Percentiles rank a stretch among this genome's conserved stretches.
Conservation (phyloP, 2,797 vertebrate genomes). For the Zenarchopterus dispar region DNA sequence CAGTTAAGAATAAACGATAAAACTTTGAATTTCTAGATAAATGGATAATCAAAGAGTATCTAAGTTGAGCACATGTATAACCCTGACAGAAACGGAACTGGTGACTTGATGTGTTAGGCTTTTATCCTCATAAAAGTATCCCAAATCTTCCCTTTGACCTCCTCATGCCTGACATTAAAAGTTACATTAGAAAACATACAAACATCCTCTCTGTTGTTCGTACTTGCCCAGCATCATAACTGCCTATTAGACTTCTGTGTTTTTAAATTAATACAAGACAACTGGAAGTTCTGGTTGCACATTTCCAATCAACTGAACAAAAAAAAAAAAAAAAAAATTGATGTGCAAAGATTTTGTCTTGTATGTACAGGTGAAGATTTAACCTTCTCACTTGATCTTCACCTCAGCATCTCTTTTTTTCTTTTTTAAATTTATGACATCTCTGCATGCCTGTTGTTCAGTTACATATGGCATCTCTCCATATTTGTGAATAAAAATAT, state of each 20-base stretch:
- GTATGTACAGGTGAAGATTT: constrained; percentile 32
- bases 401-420: constrained; percentile 26
- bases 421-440: neutral
- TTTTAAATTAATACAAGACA: constrained; percentile 27
- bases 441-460: constrained; percentile 53
- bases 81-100: constrained; percentile 27
- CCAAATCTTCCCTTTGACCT: constrained; percentile 34
- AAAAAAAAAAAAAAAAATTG: constrained; percentile 38
- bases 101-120: constrained; percentile 48
- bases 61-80: constrained; percentile 25
- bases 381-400: constrained; percentile 49
- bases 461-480: constrained; percentile 72
- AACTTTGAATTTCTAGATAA: too few relatives aligned
- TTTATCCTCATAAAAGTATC: constrained; percentile 41
- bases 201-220: constrained; percentile 8
- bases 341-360: constrained; percentile 43
- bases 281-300: constrained; percentile 22
- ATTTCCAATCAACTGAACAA: constrained; percentile 29
- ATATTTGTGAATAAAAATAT: constrained; percentile 45
- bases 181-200: constrained; percentile 36
- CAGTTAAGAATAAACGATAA: constrained; percentile 10
- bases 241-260: constrained; percentile 7
- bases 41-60: constrained; percentile 20
- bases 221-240: neutral
- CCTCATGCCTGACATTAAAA: constrained; percentile 49